phyloP scores from a whole-genome alignment of 1,140 invertebrate genomes.

The Paralvinella palmiformis region DNA sequence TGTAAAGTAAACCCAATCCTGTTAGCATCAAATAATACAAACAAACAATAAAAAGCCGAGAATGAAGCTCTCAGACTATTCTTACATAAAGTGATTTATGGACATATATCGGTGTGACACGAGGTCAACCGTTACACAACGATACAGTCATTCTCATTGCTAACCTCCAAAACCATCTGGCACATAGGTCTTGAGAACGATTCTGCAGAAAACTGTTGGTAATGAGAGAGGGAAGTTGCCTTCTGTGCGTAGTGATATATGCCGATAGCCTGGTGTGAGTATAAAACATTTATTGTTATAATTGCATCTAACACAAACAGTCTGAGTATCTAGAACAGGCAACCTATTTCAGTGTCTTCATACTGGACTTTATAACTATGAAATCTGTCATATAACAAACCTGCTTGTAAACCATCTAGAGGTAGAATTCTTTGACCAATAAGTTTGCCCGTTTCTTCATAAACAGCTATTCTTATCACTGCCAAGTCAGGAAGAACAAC shows the following conservation, averaged over 20 bases:
- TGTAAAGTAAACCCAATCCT: constrained; percentile 13
- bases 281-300: neutral
- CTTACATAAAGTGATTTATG: too few relatives aligned
- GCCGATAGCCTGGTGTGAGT: constrained; percentile 68
- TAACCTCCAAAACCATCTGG: constrained; percentile 95
- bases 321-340: too few relatives aligned
- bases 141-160: too few relatives aligned
- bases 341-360: neutral
- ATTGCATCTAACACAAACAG: neutral
- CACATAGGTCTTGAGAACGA: constrained; percentile 86
- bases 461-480: constrained; percentile 94
- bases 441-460: constrained; percentile 96
- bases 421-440: constrained; percentile 96
- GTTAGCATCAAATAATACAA: neutral
- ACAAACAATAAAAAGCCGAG: too few relatives aligned
- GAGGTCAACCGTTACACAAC: too few relatives aligned
- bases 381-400: constrained; percentile 40
- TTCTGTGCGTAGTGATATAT: constrained; percentile 95
- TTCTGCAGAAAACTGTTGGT: constrained; percentile 63
- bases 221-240: constrained; percentile 98
- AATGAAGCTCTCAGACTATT: too few relatives aligned
- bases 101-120: too few relatives aligned
- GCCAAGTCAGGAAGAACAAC: constrained; percentile 96
- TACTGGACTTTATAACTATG: neutral
- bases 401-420: constrained; percentile 92